A percentile compares a stretch with the other conserved stretches of the same genome.
Evolutionary conservation across 2,888 invertebrate species (phyloP).

Genomic region (Chrysolina americana): DNA sequence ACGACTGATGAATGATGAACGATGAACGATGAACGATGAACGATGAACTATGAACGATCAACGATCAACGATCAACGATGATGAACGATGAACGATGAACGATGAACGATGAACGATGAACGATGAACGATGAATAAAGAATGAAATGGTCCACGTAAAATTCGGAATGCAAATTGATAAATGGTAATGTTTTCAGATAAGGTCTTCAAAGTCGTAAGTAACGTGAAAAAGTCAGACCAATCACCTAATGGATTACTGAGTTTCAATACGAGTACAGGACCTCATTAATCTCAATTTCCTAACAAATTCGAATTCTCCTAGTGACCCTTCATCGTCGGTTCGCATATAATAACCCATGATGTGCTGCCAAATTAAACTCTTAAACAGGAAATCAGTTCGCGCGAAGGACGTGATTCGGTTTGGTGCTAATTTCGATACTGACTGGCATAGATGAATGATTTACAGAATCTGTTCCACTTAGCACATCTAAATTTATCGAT

Average conservation of each 20-base stretch:
- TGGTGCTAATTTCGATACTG: neutral
- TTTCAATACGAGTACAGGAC: neutral
- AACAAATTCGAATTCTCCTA: neutral
- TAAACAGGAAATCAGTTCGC: neutral
- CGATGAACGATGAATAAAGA: too few species aligned
- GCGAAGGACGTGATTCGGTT: constrained; percentile 2
- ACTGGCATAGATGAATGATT: neutral
- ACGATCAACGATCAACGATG: too few species aligned
- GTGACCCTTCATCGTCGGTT: neutral
- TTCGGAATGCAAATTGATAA: too few species aligned
- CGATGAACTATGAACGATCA: too few species aligned
- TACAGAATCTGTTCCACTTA: constrained; percentile 10
- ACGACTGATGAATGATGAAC: too few species aligned
- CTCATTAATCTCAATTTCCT: neutral
- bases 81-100: too few species aligned
- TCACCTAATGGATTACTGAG: neutral
- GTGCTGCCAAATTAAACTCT: neutral
- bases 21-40: too few species aligned
- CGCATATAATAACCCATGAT: neutral
- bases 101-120: too few species aligned
- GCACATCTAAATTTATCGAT: constrained; percentile 7
- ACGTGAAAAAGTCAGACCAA: neutral
- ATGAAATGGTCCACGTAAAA: too few species aligned
- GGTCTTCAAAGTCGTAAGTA: too few species aligned
- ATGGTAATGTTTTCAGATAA: too few species aligned